These are phyloP conservation scores for Actinopyga echinites DNA, from an alignment of 53 echinoderm and acorn worm genomes.

Conservation along the genomic window DNA sequence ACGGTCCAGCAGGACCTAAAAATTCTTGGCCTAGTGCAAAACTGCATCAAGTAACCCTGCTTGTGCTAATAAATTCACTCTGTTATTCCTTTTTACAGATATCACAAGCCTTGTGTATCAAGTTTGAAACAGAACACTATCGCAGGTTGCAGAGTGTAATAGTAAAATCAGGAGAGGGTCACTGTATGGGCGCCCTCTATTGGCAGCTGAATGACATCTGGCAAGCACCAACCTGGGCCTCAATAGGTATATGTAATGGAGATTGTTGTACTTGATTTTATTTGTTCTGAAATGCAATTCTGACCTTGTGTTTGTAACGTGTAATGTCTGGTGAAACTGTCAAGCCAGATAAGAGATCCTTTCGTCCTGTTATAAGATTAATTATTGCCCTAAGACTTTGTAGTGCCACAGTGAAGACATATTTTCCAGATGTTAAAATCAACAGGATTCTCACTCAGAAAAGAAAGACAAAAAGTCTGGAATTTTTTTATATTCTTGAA, in stretches of 20 bases:
- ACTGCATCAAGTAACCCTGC: too few relatives aligned
- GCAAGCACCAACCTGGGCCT: conserved; percentile 98
- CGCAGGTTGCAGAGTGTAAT: conserved; percentile 75
- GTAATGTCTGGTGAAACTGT: not conserved
- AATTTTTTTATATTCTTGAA: too few relatives aligned
- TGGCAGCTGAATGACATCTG: conserved; percentile 99
- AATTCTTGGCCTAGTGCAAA: too few relatives aligned
- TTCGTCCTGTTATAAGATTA: too few relatives aligned
- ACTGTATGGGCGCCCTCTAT: conserved; percentile 96
- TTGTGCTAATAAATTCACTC: not conserved
- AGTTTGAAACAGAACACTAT: conserved; percentile 95
- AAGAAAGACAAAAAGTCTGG: too few relatives aligned
- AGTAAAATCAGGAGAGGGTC: conserved; percentile 60
- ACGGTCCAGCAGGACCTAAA: too few relatives aligned
- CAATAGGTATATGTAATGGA: conserved; percentile 60
- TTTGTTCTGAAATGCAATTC: not conserved
- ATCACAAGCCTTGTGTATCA: conserved; percentile 92
- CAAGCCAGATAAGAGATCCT: too few relatives aligned
- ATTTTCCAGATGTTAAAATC: too few relatives aligned
- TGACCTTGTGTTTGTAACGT: too few relatives aligned
- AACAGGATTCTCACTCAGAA: too few relatives aligned
- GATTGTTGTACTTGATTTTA: not conserved
- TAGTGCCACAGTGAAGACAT: too few relatives aligned
- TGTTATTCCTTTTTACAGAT: conserved; percentile 53
- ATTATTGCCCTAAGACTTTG: too few relatives aligned